Conservation (phyloP, 2,888 invertebrate species). For the Gari tellinella region DNA sequence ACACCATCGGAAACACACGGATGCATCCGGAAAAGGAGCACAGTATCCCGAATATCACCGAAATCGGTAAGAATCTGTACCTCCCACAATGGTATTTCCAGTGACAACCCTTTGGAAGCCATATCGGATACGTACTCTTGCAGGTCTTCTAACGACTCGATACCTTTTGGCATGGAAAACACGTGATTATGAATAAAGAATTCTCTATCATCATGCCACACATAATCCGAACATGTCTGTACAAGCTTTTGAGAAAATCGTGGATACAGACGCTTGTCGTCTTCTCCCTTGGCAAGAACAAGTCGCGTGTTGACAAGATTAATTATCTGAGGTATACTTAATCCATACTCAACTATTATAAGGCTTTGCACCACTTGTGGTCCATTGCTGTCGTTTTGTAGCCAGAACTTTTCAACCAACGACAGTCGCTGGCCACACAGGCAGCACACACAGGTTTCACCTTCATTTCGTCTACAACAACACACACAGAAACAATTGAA, state of each 20-base stretch:
- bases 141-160: conserved; percentile 82
- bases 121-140: conserved; percentile 85
- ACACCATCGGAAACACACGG: conserved; percentile 86
- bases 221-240: conserved; percentile 84
- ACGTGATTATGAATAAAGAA: conserved; percentile 86
- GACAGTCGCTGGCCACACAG: conserved; percentile 81
- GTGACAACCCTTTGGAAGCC: conserved; percentile 84
- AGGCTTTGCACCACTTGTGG: conserved; percentile 85
- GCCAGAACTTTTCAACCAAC: conserved; percentile 85
- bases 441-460: conserved; percentile 73
- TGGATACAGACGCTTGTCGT: conserved; percentile 84
- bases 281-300: conserved; percentile 82
- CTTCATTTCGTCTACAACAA: conserved; percentile 60
- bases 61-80: conserved; percentile 85
- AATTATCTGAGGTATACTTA: conserved; percentile 84
- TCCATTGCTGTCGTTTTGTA: conserved; percentile 78
- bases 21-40: conserved; percentile 85
- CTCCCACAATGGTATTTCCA: conserved; percentile 86
- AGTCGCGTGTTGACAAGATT: conserved; percentile 85
- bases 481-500: conserved; percentile 79
- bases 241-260: conserved; percentile 85
- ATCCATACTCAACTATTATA: conserved; percentile 85
- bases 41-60: conserved; percentile 84
- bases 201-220: conserved; percentile 85
- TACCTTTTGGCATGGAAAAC: conserved; percentile 82